A percentile compares a stretch with the other conserved stretches of the same genome.
Conservation (phyloP, 2,888 invertebrate genomes). For the Azorinus chamasolen region DNA sequence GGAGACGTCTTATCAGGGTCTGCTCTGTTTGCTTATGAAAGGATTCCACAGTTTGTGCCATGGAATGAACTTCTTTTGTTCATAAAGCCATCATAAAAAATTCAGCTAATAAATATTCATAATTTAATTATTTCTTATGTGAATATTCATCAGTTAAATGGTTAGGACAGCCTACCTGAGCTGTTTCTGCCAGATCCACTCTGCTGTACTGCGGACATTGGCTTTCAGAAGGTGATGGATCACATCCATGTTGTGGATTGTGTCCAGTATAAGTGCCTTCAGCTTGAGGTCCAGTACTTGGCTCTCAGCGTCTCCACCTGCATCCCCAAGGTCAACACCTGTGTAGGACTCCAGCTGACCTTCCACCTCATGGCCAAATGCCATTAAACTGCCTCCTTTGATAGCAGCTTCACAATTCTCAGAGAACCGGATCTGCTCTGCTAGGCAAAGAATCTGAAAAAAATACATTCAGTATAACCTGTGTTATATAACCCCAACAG, state of each 20-base stretch:
- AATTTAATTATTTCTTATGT: too few species aligned
- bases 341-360: slow-evolving; percentile 87
- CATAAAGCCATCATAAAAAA: too few species aligned
- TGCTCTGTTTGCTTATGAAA: too few species aligned
- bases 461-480: too few species aligned
- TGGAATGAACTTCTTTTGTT: too few species aligned
- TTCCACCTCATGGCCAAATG: slow-evolving; percentile 84
- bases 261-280: slow-evolving; percentile 96
- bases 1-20: too few species aligned
- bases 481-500: too few species aligned
- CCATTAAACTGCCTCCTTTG: slow-evolving; percentile 87
- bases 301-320: slow-evolving; percentile 74
- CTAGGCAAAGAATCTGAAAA: slow-evolving; percentile 91
- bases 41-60: too few species aligned
- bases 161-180: slow-evolving; percentile 92
- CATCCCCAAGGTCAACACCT: slow-evolving; percentile 79
- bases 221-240: slow-evolving; percentile 91
- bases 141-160: too few species aligned
- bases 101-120: too few species aligned
- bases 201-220: slow-evolving; percentile 89
- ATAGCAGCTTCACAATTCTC: slow-evolving; percentile 94
- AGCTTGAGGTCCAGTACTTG: slow-evolving; percentile 93
- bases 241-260: slow-evolving; percentile 95
- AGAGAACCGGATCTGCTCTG: slow-evolving; percentile 95
- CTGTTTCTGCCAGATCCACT: slow-evolving; percentile 99